Evolutionary conservation across 2,113 vertebrate species (phyloP).

Genomic region (Lipophrys pholis): DNA sequence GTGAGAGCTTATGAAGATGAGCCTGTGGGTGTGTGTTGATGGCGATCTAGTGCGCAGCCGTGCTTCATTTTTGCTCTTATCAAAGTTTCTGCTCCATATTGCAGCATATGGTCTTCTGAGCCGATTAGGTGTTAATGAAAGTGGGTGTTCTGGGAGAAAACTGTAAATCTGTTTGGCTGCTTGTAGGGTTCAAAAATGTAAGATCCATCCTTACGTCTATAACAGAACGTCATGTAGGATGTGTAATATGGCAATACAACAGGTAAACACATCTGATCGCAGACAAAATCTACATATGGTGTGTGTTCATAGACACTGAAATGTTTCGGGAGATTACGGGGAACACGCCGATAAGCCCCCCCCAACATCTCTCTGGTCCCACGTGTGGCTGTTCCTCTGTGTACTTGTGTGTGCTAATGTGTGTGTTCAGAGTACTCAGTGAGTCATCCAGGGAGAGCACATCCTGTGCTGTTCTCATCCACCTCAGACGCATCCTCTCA

Average conservation of each 20-base stretch:
- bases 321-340: constrained; percentile 18
- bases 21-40: constrained; percentile 31
- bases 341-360: constrained; percentile 8
- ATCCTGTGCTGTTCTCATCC: constrained; percentile 55
- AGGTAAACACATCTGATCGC: not conserved
- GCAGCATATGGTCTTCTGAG: constrained; percentile 27
- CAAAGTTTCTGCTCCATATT: constrained; percentile 45
- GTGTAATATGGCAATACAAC: not conserved
- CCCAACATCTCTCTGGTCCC: not conserved
- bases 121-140: constrained; percentile 27
- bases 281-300: constrained; percentile 4
- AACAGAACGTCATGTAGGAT: not conserved
- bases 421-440: constrained; percentile 26
- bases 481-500: constrained; percentile 43
- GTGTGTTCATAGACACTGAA: not conserved
- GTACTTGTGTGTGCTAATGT: not conserved
- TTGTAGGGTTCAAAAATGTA: not conserved
- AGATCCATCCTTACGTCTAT: constrained; percentile 1
- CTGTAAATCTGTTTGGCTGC: constrained; percentile 6
- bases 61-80: constrained; percentile 43
- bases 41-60: constrained; percentile 3
- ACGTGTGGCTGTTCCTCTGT: not conserved
- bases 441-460: constrained; percentile 58
- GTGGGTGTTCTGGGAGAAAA: too few species aligned
- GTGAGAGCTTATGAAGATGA: constrained; percentile 53